These are phyloP conservation scores for Mastomys coucha DNA, from an alignment of 2,113 vertebrate genomes.

Conservation along the genomic window DNA sequence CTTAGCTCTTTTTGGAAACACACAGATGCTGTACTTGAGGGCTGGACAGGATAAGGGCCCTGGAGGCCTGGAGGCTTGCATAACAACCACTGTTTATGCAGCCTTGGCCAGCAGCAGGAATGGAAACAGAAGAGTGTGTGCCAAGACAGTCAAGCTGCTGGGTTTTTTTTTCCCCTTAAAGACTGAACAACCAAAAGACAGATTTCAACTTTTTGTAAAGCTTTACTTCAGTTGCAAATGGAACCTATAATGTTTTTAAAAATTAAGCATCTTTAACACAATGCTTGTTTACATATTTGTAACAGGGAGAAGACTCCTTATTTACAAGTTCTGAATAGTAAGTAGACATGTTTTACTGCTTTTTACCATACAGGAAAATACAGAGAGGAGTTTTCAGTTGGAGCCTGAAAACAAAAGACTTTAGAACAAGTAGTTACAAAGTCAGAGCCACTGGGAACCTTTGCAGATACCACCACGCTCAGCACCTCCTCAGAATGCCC, in stretches of 20 bases:
- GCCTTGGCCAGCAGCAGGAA: background rate
- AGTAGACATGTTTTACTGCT: background rate
- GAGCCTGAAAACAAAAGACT: background rate
- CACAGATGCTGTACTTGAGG: background rate
- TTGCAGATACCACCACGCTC: background rate
- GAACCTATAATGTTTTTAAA: constrained; percentile 22
- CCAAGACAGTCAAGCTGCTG: constrained; percentile 14
- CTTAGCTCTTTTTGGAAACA: constrained; percentile 60
- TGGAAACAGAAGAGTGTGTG: constrained; percentile 18
- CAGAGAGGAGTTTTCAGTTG: constrained; percentile 12
- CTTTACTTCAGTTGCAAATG: background rate
- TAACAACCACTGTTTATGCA: background rate
- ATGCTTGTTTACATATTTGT: background rate
- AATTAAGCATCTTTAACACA: constrained; percentile 33
- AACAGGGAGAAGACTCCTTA: background rate
- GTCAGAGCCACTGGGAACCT: background rate
- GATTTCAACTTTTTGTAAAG: constrained; percentile 27
- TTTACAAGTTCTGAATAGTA: background rate
- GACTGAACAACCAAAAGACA: constrained; percentile 43
- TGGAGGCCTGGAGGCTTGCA: constrained; percentile 1
- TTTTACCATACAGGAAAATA: constrained; percentile 19
- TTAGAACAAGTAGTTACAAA: background rate
- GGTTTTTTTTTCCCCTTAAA: constrained; percentile 50
- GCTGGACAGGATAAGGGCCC: background rate
- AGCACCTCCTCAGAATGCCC: background rate